Conservation (phyloP, 2,888 invertebrate genomes). For the Acrobeloides nanus region DNA sequence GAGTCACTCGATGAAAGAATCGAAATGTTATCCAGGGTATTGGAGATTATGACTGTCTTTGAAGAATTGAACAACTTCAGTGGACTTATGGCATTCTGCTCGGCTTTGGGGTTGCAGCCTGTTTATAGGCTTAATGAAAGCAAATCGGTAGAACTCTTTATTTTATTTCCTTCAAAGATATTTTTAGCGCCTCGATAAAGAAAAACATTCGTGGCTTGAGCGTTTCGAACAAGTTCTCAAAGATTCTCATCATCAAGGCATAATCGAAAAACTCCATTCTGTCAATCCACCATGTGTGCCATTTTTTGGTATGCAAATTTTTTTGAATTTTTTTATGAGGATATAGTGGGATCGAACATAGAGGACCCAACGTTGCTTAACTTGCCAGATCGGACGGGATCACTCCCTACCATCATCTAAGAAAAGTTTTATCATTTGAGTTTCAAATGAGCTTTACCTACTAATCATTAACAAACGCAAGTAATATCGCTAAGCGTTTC, state of each 20-base stretch:
- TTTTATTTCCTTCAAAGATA: constrained; percentile 5
- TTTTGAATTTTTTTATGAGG: background rate
- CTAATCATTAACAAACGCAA: background rate
- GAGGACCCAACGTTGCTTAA: too few relatives aligned
- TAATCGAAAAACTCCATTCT: constrained; percentile 84
- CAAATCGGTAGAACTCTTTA: constrained; percentile 16
- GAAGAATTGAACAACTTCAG: constrained; percentile 96
- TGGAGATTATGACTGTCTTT: constrained; percentile 89
- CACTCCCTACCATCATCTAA: too few relatives aligned
- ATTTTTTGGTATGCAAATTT: constrained; percentile 60
- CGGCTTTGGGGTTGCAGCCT: constrained; percentile 83
- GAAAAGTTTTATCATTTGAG: too few relatives aligned
- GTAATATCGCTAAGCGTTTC: too few relatives aligned
- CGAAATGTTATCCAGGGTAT: constrained; percentile 76
- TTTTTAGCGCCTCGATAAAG: constrained; percentile 53
- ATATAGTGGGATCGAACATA: too few relatives aligned
- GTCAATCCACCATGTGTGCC: constrained; percentile 99
- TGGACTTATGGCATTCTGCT: constrained; percentile 84
- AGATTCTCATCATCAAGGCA: constrained; percentile 75
- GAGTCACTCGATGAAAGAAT: constrained; percentile 90
- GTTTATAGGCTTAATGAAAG: constrained; percentile 79
- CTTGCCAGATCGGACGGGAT: too few relatives aligned
- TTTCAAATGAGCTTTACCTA: too few relatives aligned
- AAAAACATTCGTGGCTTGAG: constrained; percentile 68
- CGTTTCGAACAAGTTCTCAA: constrained; percentile 73